These are phyloP conservation scores for Volucella inflata DNA, from an alignment of 2,888 invertebrate species.

Conservation along the genomic window DNA sequence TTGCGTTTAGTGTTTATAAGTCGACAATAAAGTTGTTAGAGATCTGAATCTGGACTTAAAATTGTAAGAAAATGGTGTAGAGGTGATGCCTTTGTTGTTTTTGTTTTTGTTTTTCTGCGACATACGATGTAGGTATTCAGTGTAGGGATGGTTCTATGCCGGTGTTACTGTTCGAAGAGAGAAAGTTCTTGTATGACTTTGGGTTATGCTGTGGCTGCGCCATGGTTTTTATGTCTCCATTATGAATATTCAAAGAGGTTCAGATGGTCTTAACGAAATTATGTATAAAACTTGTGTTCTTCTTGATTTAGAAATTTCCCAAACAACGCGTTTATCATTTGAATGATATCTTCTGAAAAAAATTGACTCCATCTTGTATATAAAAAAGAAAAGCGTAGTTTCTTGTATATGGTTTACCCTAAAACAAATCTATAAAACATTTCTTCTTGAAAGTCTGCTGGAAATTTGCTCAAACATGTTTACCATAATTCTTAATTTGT, in stretches of 20 bases:
- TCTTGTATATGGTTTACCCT: no score
- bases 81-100: conserved; percentile 1
- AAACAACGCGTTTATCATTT: no score
- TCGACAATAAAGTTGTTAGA: conserved; percentile 13
- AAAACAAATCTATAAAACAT: no score
- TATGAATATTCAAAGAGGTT: conserved; percentile 35
- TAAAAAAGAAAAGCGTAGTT: no score
- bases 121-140: neutral
- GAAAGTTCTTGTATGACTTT: conserved; percentile 61
- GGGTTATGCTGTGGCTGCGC: conserved; percentile 27
- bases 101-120: conserved; percentile 13
- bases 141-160: conserved; percentile 7
- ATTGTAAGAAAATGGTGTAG: neutral
- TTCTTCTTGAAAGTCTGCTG: no score
- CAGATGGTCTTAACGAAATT: neutral
- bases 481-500: no score
- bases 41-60: conserved; percentile 30
- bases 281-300: neutral
- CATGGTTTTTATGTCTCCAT: conserved; percentile 24
- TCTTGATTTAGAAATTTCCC: no score
- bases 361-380: no score
- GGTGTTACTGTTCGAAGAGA: conserved; percentile 37
- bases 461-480: no score
- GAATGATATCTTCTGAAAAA: no score
- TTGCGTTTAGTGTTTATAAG: conserved; percentile 7